These are phyloP conservation scores for Struthio camelus DNA, from an alignment of 2,113 vertebrate species.

Conservation along the genomic window DNA sequence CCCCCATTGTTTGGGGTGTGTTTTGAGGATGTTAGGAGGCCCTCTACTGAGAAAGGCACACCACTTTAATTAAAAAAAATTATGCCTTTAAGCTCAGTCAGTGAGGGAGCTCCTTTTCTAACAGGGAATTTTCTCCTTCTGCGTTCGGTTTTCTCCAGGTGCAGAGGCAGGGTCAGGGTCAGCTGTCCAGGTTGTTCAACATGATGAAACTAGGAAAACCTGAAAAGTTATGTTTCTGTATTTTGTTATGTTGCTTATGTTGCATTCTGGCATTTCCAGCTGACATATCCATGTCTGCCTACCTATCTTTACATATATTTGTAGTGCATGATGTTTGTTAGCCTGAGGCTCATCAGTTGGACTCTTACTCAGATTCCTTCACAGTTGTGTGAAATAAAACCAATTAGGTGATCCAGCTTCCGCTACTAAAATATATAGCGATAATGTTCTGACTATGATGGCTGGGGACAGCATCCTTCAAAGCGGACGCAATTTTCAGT, in stretches of 20 bases:
- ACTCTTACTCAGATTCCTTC: neutral
- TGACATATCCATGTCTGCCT: neutral
- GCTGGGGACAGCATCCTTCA: neutral
- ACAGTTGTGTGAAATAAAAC: neutral
- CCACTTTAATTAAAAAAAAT: neutral
- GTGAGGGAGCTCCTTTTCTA: neutral
- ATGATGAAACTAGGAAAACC: neutral
- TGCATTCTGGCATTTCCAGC: neutral
- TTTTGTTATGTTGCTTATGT: neutral
- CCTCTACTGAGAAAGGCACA: rapidly evolving
- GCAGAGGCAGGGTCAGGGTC: neutral
- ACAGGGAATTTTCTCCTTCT: neutral
- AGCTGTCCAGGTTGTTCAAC: neutral
- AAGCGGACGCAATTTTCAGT: neutral
- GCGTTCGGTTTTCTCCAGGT: neutral
- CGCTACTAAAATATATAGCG: neutral
- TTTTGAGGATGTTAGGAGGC: neutral
- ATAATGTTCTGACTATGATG: neutral
- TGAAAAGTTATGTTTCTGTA: neutral
- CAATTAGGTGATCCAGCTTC: neutral
- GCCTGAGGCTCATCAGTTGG: neutral
- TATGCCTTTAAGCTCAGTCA: neutral
- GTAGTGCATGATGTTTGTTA: neutral
- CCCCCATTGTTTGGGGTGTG: neutral
- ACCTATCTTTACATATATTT: neutral